Evolutionary conservation across 1,140 invertebrate species (phyloP).

Genomic region (Lamellibrachia luymesi): DNA sequence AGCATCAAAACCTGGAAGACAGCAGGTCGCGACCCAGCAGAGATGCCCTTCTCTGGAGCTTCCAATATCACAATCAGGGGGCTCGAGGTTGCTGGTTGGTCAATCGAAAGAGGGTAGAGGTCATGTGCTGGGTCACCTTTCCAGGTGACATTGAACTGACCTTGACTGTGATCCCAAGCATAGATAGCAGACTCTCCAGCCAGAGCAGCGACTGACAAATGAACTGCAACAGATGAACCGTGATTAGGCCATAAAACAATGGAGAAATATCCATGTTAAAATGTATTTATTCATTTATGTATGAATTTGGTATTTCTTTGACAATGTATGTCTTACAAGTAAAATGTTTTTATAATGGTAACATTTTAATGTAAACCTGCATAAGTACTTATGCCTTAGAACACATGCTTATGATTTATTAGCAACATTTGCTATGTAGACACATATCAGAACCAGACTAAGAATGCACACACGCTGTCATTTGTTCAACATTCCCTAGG

Average conservation of each 20-base stretch:
- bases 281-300: too few species aligned
- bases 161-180: slow-evolving; percentile 39
- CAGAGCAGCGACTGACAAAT: slow-evolving; percentile 41
- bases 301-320: too few species aligned
- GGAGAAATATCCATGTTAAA: neutral
- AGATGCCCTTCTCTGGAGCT: slow-evolving; percentile 23
- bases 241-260: neutral
- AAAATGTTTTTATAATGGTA: too few species aligned
- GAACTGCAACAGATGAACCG: slow-evolving; percentile 33
- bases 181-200: slow-evolving; percentile 44
- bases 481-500: neutral
- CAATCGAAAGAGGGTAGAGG: slow-evolving; percentile 39
- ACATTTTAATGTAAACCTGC: too few species aligned
- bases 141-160: slow-evolving; percentile 39
- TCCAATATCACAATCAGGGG: slow-evolving; percentile 37
- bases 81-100: slow-evolving; percentile 35
- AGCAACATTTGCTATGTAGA: too few species aligned
- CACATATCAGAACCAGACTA: too few species aligned
- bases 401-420: too few species aligned
- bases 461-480: too few species aligned
- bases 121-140: slow-evolving; percentile 34
- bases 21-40: slow-evolving; percentile 20
- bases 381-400: too few species aligned
- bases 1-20: slow-evolving; percentile 43
- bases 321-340: too few species aligned